Base-by-base conservation (phyloP, 1,140 invertebrate species). In the Epicauta chinensis region DNA sequence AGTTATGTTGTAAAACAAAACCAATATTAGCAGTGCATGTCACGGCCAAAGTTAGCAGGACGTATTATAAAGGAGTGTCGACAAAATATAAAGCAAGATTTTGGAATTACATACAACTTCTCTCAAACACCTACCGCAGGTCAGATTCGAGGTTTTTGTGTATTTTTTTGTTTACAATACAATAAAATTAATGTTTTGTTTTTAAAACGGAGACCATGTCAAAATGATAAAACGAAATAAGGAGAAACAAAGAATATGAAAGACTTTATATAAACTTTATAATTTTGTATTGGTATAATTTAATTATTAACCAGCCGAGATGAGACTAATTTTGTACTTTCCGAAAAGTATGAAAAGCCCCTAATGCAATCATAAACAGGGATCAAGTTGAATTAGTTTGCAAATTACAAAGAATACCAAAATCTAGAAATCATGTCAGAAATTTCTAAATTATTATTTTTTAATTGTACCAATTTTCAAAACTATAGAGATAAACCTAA, bases 51-150 rank as follows among this genome's bases (percentile, higher is more conserved):
- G 40, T 38, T 38, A 15, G 4, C 23, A 38, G 47, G 23, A 15
- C 17, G 31, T 40, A 40, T 23, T 23, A 23, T 50, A 37, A 50
- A 50, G 36, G 47, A 50, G 37, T 41, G 35, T 37, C 13, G 39
- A 23, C 37, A n/a, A 40, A 38, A 37, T 50, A 50, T 50, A 50
- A 50, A 50, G 40, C 47, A 50, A 50, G 47, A 37, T 50, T 50
- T 50, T 34, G 47, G 36, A 41, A 50, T 50, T 50, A 50, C 47
- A 49, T 34, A 35, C 36, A 49, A 49, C 34, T 47, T 47, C n/a
- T 23, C 23, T 23, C 4, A 23, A 23, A 5, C 23, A 3, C 23
- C 4, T 23, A 7, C 23, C 7, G n/a, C n/a, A n/a, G n/a, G n/a
- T n/a, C n/a, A n/a, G n/a, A n/a, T n/a, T n/a, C n/a, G n/a, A n/a